phyloP scores from a whole-genome alignment of 1,140 invertebrate species.

The Homarus americanus region DNA sequence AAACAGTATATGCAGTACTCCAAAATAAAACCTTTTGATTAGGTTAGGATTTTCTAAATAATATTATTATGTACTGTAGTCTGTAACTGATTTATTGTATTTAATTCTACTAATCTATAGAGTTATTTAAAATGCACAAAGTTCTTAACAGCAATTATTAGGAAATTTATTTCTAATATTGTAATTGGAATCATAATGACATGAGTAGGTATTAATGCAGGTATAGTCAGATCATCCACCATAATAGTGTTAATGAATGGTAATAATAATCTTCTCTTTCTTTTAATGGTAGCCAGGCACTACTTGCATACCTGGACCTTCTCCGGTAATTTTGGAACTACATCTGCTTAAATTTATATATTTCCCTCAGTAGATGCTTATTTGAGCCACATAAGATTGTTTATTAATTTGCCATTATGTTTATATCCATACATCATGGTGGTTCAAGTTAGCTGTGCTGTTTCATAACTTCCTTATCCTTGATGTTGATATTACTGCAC shows the following conservation, averaged over 20 bases:
- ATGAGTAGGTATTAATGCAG: too few relatives aligned
- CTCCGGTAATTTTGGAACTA: slow-evolving; percentile 43
- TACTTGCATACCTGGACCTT: slow-evolving; percentile 65
- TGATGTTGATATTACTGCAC: not conserved
- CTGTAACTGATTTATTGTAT: too few relatives aligned
- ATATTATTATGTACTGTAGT: too few relatives aligned
- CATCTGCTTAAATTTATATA: not conserved
- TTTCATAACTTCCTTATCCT: not conserved
- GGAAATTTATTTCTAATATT: too few relatives aligned
- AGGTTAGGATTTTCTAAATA: too few relatives aligned
- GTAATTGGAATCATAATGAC: too few relatives aligned
- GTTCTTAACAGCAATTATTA: too few relatives aligned
- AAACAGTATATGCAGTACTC: too few relatives aligned
- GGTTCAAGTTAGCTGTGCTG: not conserved
- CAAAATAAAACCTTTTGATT: too few relatives aligned
- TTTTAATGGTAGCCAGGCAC: slow-evolving; percentile 60
- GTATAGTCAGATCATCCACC: too few relatives aligned
- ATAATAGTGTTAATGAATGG: not conserved
- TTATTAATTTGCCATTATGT: not conserved
- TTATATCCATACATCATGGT: not conserved
- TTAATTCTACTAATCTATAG: too few relatives aligned
- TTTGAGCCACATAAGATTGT: not conserved
- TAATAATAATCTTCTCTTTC: slow-evolving; percentile 40
- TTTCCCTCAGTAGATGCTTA: not conserved
- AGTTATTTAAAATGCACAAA: too few relatives aligned